Percentiles rank a stretch among this genome's conserved stretches.
Conservation (phyloP, 2,113 vertebrate species). For the Atrichornis clamosus region DNA sequence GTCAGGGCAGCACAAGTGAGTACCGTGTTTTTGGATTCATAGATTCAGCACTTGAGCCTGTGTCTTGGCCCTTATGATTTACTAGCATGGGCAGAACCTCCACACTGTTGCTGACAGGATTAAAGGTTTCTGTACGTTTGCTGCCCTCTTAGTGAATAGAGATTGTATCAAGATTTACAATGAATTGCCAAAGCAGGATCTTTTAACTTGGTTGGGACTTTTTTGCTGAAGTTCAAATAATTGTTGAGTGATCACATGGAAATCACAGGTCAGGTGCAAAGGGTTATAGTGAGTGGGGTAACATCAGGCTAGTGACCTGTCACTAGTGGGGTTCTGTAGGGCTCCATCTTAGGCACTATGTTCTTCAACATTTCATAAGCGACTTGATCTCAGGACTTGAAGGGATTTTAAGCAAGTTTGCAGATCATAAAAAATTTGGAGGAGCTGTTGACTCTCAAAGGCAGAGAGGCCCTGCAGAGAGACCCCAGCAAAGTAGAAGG, state of each 20-base stretch:
- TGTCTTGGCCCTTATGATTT: not conserved
- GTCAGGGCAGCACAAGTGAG: not conserved
- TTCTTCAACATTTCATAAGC: not conserved
- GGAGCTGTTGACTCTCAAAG: too few relatives aligned
- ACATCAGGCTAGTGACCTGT: not conserved
- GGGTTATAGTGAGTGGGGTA: not conserved
- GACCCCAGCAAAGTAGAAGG: not conserved
- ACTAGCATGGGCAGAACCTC: not conserved
- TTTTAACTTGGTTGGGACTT: not conserved
- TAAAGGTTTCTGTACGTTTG: not conserved
- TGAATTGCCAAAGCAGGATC: not conserved
- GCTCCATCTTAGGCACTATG: not conserved
- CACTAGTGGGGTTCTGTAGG: not conserved
- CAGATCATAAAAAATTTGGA: not conserved
- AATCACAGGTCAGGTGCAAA: not conserved
- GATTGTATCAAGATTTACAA: not conserved
- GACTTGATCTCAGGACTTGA: not conserved
- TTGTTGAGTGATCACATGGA: not conserved
- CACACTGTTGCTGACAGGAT: not conserved
- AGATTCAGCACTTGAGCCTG: not conserved
- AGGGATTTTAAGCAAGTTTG: not conserved
- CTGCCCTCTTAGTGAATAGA: not conserved
- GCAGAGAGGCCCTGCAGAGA: not conserved
- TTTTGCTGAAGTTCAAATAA: not conserved
- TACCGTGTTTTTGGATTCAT: not conserved